Conservation (phyloP, 1,140 invertebrate genomes). For the Cotesia glomerata region DNA sequence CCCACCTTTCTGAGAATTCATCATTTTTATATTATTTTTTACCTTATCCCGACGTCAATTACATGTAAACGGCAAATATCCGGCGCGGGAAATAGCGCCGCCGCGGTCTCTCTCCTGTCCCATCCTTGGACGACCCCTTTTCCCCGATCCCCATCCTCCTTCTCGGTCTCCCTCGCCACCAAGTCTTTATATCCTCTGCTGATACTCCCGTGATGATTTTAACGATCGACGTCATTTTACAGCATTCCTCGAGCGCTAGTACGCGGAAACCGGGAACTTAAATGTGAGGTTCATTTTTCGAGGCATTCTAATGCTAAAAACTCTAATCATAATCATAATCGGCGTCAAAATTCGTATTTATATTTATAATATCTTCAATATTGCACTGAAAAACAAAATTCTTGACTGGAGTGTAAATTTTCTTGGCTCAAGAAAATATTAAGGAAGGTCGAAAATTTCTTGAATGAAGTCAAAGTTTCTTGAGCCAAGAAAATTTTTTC, state of each 20-base stretch:
- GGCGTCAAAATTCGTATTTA: too few relatives aligned
- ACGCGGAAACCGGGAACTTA: conserved; percentile 2
- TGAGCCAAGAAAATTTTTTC: too few relatives aligned
- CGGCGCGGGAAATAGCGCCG: conserved; percentile 18
- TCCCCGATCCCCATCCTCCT: not conserved
- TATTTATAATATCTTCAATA: too few relatives aligned
- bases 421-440: too few relatives aligned
- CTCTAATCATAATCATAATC: too few relatives aligned
- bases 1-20: conserved; percentile 23
- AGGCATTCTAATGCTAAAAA: not conserved
- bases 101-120: not conserved
- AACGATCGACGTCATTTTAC: conserved; percentile 22
- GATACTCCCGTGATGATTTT: conserved; percentile 10
- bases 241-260: conserved; percentile 16
- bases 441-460: too few relatives aligned
- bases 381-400: too few relatives aligned
- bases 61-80: conserved; percentile 26
- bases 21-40: conserved; percentile 9
- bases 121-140: not conserved
- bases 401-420: too few relatives aligned
- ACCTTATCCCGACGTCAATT: conserved; percentile 14
- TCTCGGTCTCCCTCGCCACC: not conserved
- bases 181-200: not conserved
- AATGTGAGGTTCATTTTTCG: not conserved
- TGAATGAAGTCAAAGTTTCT: too few relatives aligned